phyloP scores from a whole-genome alignment of 2,113 vertebrate species.

The Aphyosemion australe region DNA sequence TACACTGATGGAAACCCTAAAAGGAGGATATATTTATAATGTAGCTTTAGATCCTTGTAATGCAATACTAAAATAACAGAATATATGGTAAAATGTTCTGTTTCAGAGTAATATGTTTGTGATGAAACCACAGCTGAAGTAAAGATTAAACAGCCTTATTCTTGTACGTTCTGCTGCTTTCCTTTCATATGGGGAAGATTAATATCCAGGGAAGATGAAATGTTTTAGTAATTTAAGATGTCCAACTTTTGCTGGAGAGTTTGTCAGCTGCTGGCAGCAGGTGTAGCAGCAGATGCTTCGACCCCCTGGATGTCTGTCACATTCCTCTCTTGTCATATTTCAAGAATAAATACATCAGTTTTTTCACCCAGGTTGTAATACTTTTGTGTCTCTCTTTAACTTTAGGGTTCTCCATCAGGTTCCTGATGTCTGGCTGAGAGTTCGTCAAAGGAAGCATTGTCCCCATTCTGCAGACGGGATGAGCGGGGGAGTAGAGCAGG shows the following conservation, averaged over 20 bases:
- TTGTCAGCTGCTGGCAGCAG: slow-evolving; percentile 51
- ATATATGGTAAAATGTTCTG: too few relatives aligned
- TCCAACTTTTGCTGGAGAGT: slow-evolving; percentile 1
- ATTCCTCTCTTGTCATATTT: too few relatives aligned
- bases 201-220: slow-evolving; percentile 15
- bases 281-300: slow-evolving; percentile 49
- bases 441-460: slow-evolving; percentile 55
- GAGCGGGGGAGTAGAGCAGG: slow-evolving; percentile 94
- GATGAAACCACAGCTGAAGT: too few relatives aligned
- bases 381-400: slow-evolving; percentile 18
- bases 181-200: slow-evolving; percentile 13
- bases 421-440: slow-evolving; percentile 65
- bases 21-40: too few relatives aligned
- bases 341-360: too few relatives aligned
- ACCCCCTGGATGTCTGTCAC: too few relatives aligned
- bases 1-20: too few relatives aligned
- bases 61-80: too few relatives aligned
- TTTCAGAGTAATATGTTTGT: too few relatives aligned
- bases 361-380: not conserved
- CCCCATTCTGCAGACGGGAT: slow-evolving; percentile 82
- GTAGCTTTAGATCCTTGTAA: too few relatives aligned
- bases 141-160: not conserved
- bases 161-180: not conserved
- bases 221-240: slow-evolving; percentile 48
- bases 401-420: slow-evolving; percentile 49